Conservation (phyloP, 2,113 vertebrate species). For the Danionella cerebrum region DNA sequence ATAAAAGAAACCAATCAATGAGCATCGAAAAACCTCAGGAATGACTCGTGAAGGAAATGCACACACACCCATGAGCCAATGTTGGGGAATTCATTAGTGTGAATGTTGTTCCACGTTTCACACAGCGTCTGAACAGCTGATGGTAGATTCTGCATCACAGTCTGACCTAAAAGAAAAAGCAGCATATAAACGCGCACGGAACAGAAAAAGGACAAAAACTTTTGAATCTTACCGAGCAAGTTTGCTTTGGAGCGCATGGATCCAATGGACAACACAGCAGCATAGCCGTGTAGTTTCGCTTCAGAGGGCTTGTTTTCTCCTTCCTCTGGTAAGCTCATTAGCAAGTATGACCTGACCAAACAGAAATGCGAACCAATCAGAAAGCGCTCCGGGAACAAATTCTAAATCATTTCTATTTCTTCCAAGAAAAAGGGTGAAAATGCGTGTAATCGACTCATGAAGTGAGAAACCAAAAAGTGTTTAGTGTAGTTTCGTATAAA, state of each 20-base stretch:
- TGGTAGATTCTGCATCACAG: constrained; percentile 86
- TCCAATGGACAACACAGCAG: constrained; percentile 87
- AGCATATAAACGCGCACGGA: no score
- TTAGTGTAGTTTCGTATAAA: no score
- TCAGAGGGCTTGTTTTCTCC: constrained; percentile 76
- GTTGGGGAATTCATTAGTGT: constrained; percentile 96
- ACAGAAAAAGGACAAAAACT: no score
- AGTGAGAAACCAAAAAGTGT: no score
- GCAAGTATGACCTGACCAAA: constrained; percentile 78
- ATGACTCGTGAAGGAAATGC: neutral
- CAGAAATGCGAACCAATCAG: neutral
- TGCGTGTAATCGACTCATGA: no score
- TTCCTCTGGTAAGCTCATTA: constrained; percentile 87
- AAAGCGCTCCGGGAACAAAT: neutral
- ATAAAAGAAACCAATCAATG: constrained; percentile 4
- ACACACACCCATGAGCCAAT: constrained; percentile 91
- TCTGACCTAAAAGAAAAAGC: constrained; percentile 62
- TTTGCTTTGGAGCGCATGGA: constrained; percentile 89
- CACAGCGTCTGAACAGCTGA: constrained; percentile 83
- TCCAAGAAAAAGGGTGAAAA: no score
- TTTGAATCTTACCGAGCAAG: constrained; percentile 77
- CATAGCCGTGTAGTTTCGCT: constrained; percentile 85
- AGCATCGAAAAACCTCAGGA: neutral
- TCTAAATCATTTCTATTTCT: no score
- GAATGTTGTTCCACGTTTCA: constrained; percentile 91